Evolutionary conservation across 2,113 vertebrate genomes (phyloP).

Genomic region (Poeciliopsis prolifica): DNA sequence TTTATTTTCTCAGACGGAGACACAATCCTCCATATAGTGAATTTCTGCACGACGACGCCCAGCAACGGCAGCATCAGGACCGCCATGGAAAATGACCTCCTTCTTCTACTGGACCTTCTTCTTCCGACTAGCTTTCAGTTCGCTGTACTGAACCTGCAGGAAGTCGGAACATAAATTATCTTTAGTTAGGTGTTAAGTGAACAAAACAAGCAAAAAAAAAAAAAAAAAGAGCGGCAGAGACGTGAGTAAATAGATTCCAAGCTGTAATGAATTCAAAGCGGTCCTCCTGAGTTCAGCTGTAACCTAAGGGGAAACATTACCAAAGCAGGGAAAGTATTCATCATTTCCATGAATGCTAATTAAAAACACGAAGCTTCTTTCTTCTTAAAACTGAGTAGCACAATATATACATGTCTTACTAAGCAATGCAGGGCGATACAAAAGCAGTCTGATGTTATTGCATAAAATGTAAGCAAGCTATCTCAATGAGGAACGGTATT

Average conservation of each 20-base stretch:
- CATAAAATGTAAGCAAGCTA: not conserved
- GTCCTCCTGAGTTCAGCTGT: not conserved
- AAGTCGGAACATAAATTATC: conserved; percentile 48
- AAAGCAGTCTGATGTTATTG: not conserved
- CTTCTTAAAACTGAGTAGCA: no score
- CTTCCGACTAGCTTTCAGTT: conserved; percentile 83
- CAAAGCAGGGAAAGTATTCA: not conserved
- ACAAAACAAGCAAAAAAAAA: not conserved
- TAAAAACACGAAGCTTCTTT: not conserved
- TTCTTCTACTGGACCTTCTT: conserved; percentile 71
- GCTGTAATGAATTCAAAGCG: not conserved
- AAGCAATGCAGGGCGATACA: not conserved
- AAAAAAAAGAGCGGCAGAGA: not conserved
- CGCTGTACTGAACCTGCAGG: conserved; percentile 89
- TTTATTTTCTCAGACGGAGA: not conserved
- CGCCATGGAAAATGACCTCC: not conserved
- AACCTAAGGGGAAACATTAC: not conserved
- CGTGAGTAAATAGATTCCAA: not conserved
- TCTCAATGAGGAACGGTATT: not conserved
- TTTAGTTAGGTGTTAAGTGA: not conserved
- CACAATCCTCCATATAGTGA: conserved; percentile 7
- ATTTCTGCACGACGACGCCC: not conserved
- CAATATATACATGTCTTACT: not conserved
- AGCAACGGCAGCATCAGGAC: conserved; percentile 12
- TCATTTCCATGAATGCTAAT: not conserved